phyloP scores from a whole-genome alignment of 1,140 invertebrate genomes.

The Bombus vancouverensis region DNA sequence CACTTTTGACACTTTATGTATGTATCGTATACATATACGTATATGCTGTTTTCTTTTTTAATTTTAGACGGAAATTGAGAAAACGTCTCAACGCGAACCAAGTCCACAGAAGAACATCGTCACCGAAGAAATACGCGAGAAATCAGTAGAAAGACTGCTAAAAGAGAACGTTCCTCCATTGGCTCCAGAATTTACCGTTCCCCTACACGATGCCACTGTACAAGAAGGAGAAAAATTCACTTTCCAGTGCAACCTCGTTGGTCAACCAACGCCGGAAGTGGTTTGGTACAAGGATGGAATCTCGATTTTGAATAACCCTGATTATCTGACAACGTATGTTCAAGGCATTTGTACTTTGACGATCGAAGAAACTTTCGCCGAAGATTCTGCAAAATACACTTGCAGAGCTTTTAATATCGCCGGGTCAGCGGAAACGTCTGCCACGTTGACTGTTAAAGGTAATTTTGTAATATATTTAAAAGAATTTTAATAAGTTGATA shows the following conservation, averaged over 20 bases:
- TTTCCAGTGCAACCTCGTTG: slow-evolving; percentile 84
- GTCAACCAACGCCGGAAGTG: slow-evolving; percentile 84
- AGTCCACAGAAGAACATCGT: slow-evolving; percentile 67
- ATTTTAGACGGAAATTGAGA: slow-evolving; percentile 66
- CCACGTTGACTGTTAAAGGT: slow-evolving; percentile 90
- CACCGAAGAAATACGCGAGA: slow-evolving; percentile 16
- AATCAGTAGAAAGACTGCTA: neutral
- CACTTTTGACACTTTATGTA: too few species aligned
- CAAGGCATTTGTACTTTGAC: slow-evolving; percentile 85
- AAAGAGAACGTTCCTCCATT: slow-evolving; percentile 60
- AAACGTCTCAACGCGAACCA: slow-evolving; percentile 65
- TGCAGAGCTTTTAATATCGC: slow-evolving; percentile 87
- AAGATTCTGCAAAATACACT: slow-evolving; percentile 91
- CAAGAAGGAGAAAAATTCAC: slow-evolving; percentile 88
- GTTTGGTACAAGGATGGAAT: slow-evolving; percentile 89
- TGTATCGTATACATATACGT: neutral
- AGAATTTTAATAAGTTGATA: neutral
- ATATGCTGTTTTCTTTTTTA: too few species aligned
- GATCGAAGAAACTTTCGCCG: slow-evolving; percentile 91
- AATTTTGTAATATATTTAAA: slow-evolving; percentile 3
- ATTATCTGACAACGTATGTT: slow-evolving; percentile 85
- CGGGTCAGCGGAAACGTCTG: slow-evolving; percentile 89
- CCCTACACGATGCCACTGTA: slow-evolving; percentile 87
- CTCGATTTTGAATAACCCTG: slow-evolving; percentile 86
- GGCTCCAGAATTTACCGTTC: slow-evolving; percentile 85